Percentiles rank a stretch among this genome's conserved stretches.
Conservation (phyloP, 2,113 vertebrate species). For the Ailurus styani region DNA sequence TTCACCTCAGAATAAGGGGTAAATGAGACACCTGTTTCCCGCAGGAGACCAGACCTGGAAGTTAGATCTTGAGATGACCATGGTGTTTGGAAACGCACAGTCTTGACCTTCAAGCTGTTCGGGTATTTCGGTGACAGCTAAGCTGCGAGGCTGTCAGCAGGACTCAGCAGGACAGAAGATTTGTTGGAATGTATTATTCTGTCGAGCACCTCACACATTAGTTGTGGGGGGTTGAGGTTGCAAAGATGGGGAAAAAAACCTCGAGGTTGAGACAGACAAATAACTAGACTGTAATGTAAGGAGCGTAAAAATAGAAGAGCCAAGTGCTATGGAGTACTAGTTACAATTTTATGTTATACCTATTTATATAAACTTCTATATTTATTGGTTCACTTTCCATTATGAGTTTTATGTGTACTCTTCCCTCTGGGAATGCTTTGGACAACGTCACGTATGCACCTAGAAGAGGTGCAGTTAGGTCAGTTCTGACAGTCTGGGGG, state of each 20-base stretch:
- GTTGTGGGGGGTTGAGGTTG: not conserved
- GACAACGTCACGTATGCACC: not conserved
- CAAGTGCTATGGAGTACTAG: not conserved
- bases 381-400: not conserved
- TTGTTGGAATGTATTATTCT: slow-evolving; percentile 33
- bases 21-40: not conserved
- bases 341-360: not conserved
- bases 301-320: not conserved
- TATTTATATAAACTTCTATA: not conserved
- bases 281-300: not conserved
- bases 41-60: not conserved
- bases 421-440: not conserved
- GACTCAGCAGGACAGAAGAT: not conserved
- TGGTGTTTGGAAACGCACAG: slow-evolving; percentile 26
- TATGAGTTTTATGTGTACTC: not conserved
- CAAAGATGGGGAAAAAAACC: not conserved
- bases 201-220: not conserved
- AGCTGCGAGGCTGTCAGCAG: not conserved
- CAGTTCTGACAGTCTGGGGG: not conserved
- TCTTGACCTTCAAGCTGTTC: slow-evolving; percentile 31
- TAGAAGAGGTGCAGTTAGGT: not conserved
- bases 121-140: not conserved
- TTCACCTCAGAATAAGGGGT: not conserved
- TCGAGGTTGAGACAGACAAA: not conserved
- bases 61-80: not conserved